Base-by-base conservation (phyloP, 2,113 vertebrate species). In the Psophia crepitans region DNA sequence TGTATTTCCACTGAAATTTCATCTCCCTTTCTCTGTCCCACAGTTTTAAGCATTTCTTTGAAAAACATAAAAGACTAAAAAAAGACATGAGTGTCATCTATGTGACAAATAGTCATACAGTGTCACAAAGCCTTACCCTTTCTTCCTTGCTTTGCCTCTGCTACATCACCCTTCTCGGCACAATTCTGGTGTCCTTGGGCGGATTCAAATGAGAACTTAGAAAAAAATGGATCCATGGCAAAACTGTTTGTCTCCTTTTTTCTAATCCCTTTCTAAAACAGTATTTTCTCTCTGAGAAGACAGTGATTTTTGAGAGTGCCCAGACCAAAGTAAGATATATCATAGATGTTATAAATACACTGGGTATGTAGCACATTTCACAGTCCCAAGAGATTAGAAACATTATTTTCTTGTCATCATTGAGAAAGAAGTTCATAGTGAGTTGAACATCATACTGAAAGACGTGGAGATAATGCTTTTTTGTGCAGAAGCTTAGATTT, bases 201-300 rank as follows among this genome's bases (percentile, higher is more conserved):
- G 75, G 11, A 15, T 66, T 66, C 44, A 89, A 70, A 44, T 14
- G 12, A 81, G 6, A 1, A 1, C 23, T 82, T 41, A 63, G 5
- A 3, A 22, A 33, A 70, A 51, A 44, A 14, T 0, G 0, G 3
- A 57, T 57, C 11, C 2, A 1, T 49, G 12, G 21, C 69, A 75
- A 61, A 64, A 78, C 8, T 7, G 5, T 37, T 64, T 56, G 7
- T 28, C 8, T 30, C 16, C 6, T 23, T 76, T 85, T 66, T 76
- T 30, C 32, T 56, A 74, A 57, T 2, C 4, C 7, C 7, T 56
- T 57, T 30, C n/a, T 77, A 86, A 95, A 75, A 12, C 2, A 43
- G 5, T 57, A 30, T 63, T 66, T 94, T 78, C 7, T 53, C 11
- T 79, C 23, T 74, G 30, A 12, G 46, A 89, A 24, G 7, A 49